Conservation (phyloP, 2,797 vertebrate genomes). For the Ambastaia sidthimunki region DNA sequence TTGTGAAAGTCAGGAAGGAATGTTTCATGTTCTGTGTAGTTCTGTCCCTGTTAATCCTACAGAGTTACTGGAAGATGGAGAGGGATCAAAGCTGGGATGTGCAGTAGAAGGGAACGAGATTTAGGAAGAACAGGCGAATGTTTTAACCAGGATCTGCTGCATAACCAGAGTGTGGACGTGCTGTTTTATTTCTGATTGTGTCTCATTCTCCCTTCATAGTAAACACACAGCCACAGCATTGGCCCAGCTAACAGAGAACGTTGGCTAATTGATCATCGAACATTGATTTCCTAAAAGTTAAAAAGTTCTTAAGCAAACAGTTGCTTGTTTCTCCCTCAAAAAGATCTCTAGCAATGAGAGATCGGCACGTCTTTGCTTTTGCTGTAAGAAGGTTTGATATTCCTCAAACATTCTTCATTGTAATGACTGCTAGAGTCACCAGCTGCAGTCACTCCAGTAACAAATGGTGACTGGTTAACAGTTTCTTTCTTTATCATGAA, state of each 20-base stretch:
- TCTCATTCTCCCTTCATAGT: conserved; percentile 17
- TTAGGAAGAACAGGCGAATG: conserved; percentile 5
- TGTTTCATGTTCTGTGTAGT: conserved; percentile 37
- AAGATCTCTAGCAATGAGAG: not conserved
- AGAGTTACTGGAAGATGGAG: conserved; percentile 40
- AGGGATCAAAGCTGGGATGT: conserved; percentile 25
- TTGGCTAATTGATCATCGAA: too few relatives aligned
- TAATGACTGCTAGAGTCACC: not conserved
- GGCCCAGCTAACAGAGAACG: not conserved
- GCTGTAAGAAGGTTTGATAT: not conserved
- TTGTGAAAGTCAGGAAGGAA: not conserved
- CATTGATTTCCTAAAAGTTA: too few relatives aligned
- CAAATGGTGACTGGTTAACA: not conserved
- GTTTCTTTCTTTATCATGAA: conserved; percentile 4
- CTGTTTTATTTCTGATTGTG: conserved; percentile 20
- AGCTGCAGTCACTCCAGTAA: not conserved
- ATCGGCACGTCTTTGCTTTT: too few relatives aligned
- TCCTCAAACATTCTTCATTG: not conserved
- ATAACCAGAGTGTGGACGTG: conserved; percentile 7
- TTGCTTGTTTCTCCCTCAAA: too few relatives aligned
- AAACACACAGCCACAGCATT: conserved; percentile 18
- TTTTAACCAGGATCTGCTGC: conserved; percentile 16
- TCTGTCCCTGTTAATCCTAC: conserved; percentile 26
- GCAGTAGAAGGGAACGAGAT: not conserved
- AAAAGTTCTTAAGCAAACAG: too few relatives aligned